Evolutionary conservation across 2,113 vertebrate species (phyloP), one percentile per base, ranked within the genome.

Genomic region (Kobus ellipsiprymnus): DNA sequence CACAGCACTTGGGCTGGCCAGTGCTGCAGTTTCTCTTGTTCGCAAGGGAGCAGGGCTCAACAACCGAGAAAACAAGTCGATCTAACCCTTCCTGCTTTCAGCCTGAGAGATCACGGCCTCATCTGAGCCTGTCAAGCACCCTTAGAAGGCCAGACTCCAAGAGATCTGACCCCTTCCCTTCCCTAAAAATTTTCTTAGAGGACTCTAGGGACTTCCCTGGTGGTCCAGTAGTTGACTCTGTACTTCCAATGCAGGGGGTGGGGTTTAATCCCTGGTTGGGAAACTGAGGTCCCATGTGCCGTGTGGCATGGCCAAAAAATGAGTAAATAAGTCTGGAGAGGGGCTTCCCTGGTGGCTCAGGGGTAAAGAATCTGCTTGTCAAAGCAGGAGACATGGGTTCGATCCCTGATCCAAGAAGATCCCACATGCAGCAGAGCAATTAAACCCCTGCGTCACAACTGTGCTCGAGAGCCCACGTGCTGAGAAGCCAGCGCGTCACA

Each of bases 1-100:
- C 74, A 50, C 3, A 19, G 30, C 1, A 0, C 25, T 17, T 15
- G 40, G 7, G 54, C 27, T 46, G 33, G 48, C 59, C 29, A 19
- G 21, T 0, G 1, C 5, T 12, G 82, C 17, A 7, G 17, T 1
- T 14, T 71, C 52, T 90, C 59, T 80, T 2, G 2, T 52, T 16
- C 2, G 3, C 57, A 36, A 54, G 54, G 90, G 48, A 44, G 36
- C 67, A 74, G 59, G 50, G 33, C 16, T 30, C 78, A 55, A 3
- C 3, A 0, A 5, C 90, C 0, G 10, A 54, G 92, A 48, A 52
- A 89, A 85, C 15, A 23, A 44, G 29, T 36, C 44, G 9, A 16
- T 11, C n/a, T 27, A 6, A 29, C 8, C 16, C 30, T 64, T 46
- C 23, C 90, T 19, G 48, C 44, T 62, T 57, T 19, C 48, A 30